A percentile compares a stretch with the other conserved stretches of the same genome.
These are phyloP conservation scores for Eptesicus fuscus DNA, from an alignment of 2,113 vertebrate genomes.

Conservation along the genomic window DNA sequence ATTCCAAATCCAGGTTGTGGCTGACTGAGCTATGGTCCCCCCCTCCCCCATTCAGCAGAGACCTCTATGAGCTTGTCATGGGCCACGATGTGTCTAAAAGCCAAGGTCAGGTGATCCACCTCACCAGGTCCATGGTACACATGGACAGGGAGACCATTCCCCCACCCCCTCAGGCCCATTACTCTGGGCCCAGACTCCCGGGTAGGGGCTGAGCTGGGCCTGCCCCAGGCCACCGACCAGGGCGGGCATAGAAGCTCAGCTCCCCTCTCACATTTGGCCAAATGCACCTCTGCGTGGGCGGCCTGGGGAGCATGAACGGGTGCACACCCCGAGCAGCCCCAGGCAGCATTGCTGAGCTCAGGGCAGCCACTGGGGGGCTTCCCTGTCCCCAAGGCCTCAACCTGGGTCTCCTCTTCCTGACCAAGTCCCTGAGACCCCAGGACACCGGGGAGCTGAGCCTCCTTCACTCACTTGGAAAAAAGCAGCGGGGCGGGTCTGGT, in stretches of 20 bases:
- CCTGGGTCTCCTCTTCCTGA: background rate
- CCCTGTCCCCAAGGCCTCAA: background rate
- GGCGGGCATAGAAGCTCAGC: background rate
- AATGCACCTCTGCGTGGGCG: accelerated
- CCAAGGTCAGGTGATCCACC: background rate
- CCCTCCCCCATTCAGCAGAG: background rate
- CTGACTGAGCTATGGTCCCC: background rate
- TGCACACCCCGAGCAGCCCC: accelerated
- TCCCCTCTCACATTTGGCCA: background rate
- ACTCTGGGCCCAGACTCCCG: background rate
- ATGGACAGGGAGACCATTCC: background rate
- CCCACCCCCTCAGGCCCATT: background rate
- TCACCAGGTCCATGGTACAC: accelerated
- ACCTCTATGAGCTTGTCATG: background rate
- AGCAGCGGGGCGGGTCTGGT: background rate
- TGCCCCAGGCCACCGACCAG: background rate
- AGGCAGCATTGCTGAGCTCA: background rate
- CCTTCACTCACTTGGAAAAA: background rate
- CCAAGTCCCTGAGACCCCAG: background rate
- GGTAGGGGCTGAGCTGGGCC: background rate
- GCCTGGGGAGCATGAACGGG: background rate
- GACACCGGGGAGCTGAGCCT: background rate
- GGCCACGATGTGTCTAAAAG: background rate
- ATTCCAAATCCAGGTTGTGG: background rate
- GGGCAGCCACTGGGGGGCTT: background rate